A percentile compares a stretch with the other conserved stretches of the same genome.
These are phyloP conservation scores for Delia radicum DNA, from an alignment of 1,140 invertebrate species.

Conservation along the genomic window DNA sequence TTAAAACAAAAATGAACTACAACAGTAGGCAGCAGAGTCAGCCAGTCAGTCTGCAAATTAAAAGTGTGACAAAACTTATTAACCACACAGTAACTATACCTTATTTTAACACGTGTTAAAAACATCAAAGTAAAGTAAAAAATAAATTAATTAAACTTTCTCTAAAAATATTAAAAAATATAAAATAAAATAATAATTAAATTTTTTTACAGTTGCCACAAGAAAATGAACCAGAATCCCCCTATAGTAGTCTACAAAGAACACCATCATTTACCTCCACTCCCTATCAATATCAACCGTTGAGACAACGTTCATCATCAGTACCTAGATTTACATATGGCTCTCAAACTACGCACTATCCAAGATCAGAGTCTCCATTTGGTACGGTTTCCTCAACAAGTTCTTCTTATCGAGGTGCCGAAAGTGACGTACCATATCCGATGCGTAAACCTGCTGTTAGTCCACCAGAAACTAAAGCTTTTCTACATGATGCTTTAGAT, in stretches of 20 bases:
- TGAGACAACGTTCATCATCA: slow-evolving; percentile 30
- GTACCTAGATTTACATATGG: slow-evolving; percentile 50
- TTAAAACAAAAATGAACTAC: neutral
- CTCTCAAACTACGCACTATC: slow-evolving; percentile 26
- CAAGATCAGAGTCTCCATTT: slow-evolving; percentile 46
- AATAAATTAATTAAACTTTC: slow-evolving; percentile 17
- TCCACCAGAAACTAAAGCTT: slow-evolving; percentile 48
- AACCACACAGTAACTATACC: neutral
- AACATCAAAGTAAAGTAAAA: slow-evolving; percentile 15
- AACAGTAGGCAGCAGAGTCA: neutral
- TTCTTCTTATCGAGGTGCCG: slow-evolving; percentile 46
- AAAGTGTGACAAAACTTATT: slow-evolving; percentile 18
- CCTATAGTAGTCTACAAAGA: slow-evolving; percentile 18
- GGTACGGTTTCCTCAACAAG: slow-evolving; percentile 52
- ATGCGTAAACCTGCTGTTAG: slow-evolving; percentile 38
- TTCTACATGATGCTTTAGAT: slow-evolving; percentile 58
- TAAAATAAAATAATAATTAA: slow-evolving; percentile 3
- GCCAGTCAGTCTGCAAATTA: neutral
- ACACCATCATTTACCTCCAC: slow-evolving; percentile 19
- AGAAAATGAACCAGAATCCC: slow-evolving; percentile 53
- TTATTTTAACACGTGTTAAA: slow-evolving; percentile 2
- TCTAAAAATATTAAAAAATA: neutral
- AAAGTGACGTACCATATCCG: slow-evolving; percentile 45
- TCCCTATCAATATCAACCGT: neutral
- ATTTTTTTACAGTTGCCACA: slow-evolving; percentile 39